Evolutionary conservation across 2,797 vertebrate genomes (phyloP).

Genomic region (Cuniculus paca): DNA sequence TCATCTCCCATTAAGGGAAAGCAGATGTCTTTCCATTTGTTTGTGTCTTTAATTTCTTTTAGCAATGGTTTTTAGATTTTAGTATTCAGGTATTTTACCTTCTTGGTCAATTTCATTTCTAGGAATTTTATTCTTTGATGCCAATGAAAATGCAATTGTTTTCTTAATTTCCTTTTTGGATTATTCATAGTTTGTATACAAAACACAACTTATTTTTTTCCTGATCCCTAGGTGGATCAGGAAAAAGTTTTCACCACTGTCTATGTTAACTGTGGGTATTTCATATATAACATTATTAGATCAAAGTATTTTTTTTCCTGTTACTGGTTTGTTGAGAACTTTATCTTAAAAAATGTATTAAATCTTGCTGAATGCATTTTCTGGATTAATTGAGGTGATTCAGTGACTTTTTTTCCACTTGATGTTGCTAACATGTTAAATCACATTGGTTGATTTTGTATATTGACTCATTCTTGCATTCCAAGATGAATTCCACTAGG

Average conservation of each 20-base stretch:
- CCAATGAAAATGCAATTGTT: not conserved
- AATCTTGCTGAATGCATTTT: not conserved
- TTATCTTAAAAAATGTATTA: not conserved
- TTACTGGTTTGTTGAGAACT: not conserved
- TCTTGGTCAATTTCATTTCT: not conserved
- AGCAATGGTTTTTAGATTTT: not conserved
- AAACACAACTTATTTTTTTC: not conserved
- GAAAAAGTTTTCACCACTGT: not conserved
- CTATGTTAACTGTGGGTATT: not conserved
- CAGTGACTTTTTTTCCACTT: not conserved
- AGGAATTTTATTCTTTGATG: not conserved
- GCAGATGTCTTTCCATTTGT: not conserved
- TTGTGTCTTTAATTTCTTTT: not conserved
- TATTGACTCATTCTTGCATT: not conserved
- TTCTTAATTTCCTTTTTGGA: not conserved
- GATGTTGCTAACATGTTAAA: not conserved
- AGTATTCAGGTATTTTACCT: not conserved
- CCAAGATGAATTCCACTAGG: not conserved
- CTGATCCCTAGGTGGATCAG: not conserved
- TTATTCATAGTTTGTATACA: not conserved
- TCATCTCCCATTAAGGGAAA: not conserved
- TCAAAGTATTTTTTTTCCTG: not conserved
- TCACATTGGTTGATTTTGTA: not conserved
- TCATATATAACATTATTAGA: not conserved
- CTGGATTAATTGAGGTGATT: not conserved